Evolutionary conservation across 92 coral and sea anemone genomes (phyloP).

Genomic region (Bergia puertoricense): DNA sequence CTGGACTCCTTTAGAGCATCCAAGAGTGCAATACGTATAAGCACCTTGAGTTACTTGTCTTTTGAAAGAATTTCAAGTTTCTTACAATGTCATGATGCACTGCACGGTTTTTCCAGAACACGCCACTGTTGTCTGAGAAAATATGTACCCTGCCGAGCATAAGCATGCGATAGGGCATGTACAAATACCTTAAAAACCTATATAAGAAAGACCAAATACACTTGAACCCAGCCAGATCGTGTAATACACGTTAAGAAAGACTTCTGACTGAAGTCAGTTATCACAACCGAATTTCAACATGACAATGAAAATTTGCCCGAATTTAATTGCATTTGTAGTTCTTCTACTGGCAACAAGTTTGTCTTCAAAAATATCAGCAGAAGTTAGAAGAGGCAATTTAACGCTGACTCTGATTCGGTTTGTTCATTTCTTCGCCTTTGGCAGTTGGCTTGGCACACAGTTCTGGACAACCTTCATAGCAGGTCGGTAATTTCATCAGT

Average conservation of each 20-base stretch:
- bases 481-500: constrained; percentile 46
- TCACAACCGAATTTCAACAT: constrained; percentile 5
- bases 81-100: not conserved
- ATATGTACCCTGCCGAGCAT: not conserved
- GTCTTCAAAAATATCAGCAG: constrained; percentile 72
- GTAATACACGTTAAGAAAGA: not conserved
- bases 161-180: not conserved
- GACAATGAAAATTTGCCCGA: constrained; percentile 47
- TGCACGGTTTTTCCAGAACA: too few species aligned
- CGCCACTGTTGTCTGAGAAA: not conserved
- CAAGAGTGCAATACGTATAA: too few species aligned
- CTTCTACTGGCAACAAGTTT: constrained; percentile 53
- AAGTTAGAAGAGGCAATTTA: constrained; percentile 62
- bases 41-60: too few species aligned
- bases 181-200: not conserved
- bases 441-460: constrained; percentile 88
- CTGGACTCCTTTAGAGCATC: too few species aligned
- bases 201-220: not conserved
- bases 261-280: not conserved
- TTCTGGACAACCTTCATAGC: constrained; percentile 86
- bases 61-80: too few species aligned
- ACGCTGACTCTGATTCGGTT: constrained; percentile 55
- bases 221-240: not conserved
- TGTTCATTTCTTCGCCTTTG: constrained; percentile 69
- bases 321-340: constrained; percentile 52